A percentile compares a stretch with the other conserved stretches of the same genome.
Conservation (phyloP, 2,113 vertebrate genomes). For the Corythoichthys haematopterus region DNA sequence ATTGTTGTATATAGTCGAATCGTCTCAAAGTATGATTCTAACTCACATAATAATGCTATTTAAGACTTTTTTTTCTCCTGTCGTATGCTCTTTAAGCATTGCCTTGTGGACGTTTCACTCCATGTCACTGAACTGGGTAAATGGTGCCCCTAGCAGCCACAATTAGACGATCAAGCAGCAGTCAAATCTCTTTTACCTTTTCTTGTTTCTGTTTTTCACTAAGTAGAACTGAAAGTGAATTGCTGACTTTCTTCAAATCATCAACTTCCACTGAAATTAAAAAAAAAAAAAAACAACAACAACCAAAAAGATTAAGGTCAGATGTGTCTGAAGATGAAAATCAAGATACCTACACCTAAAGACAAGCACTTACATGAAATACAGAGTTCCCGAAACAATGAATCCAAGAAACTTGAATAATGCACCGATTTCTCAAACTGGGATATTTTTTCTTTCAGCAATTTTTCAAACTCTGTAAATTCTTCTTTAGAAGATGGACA, state of each 20-base stretch:
- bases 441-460: conserved; percentile 92
- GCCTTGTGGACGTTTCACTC: not conserved
- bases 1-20: too few relatives aligned
- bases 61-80: too few relatives aligned
- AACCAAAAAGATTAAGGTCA: not conserved
- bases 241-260: conserved; percentile 96
- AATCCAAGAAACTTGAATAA: conserved; percentile 90
- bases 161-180: not conserved
- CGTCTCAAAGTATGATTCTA: too few relatives aligned
- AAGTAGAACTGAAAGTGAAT: conserved; percentile 89
- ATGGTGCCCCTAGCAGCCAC: conserved; percentile 37
- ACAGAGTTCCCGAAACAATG: conserved; percentile 89
- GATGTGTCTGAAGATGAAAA: not conserved
- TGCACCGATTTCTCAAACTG: conserved; percentile 91
- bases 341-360: not conserved
- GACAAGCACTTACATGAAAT: conserved; percentile 85
- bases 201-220: conserved; percentile 98
- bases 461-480: conserved; percentile 92
- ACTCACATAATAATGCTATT: too few relatives aligned
- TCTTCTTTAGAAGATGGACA: conserved; percentile 94
- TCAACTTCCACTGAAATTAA: conserved; percentile 86
- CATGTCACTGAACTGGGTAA: not conserved
- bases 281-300: not conserved
- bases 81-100: too few relatives aligned
- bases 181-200: conserved; percentile 77